Conservation (phyloP, 2,888 invertebrate genomes). For the Syrphus vitripennis region DNA sequence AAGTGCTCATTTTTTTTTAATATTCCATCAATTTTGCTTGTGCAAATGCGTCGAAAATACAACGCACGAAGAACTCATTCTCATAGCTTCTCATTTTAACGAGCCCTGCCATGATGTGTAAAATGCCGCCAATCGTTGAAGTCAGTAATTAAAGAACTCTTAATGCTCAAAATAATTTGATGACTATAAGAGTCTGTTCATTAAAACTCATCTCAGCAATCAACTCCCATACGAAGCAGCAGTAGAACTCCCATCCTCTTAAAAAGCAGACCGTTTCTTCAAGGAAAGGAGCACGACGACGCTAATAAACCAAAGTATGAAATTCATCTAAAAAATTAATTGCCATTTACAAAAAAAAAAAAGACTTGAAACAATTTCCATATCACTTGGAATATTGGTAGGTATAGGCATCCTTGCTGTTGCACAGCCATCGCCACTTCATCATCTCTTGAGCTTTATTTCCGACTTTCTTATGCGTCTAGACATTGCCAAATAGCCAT, state of each 20-base stretch:
- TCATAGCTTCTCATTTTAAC: slow-evolving; percentile 7
- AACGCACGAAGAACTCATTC: background rate
- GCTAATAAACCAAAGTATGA: slow-evolving; percentile 42
- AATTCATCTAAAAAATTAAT: slow-evolving; percentile 54
- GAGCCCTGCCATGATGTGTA: background rate
- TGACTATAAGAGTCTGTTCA: slow-evolving; percentile 17
- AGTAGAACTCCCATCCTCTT: background rate
- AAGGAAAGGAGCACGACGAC: too few species aligned
- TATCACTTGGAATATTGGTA: slow-evolving; percentile 50
- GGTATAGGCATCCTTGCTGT: background rate
- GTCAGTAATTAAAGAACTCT: slow-evolving; percentile 6
- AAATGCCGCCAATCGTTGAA: background rate
- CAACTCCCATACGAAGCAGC: background rate
- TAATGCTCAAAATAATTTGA: slow-evolving; percentile 13
- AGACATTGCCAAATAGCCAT: slow-evolving; percentile 60
- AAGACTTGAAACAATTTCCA: slow-evolving; percentile 46
- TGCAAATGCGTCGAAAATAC: background rate
- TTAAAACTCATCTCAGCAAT: slow-evolving; percentile 11
- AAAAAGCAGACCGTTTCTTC: background rate
- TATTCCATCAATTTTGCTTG: background rate
- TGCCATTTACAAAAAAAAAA: slow-evolving; percentile 36
- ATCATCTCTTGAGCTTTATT: slow-evolving; percentile 60
- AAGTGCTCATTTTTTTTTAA: background rate
- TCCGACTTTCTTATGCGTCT: slow-evolving; percentile 71
- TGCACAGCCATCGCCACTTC: slow-evolving; percentile 63